These are phyloP conservation scores for Brenthis ino DNA, from an alignment of 2,888 invertebrate genomes.

Conservation along the genomic window DNA sequence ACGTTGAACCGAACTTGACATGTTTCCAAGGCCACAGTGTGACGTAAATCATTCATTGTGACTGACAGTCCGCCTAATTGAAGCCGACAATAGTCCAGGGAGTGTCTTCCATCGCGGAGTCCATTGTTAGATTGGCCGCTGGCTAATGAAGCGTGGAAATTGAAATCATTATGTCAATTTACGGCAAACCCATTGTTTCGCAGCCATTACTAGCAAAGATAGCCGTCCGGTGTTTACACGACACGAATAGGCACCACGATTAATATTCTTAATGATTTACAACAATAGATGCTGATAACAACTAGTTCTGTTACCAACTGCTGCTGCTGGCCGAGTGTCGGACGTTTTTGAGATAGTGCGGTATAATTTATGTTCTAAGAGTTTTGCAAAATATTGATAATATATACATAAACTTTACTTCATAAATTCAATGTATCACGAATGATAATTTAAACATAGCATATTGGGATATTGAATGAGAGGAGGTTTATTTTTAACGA, in stretches of 20 bases:
- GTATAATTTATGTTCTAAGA: background rate
- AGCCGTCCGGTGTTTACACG: constrained; percentile 16
- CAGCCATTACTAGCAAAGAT: constrained; percentile 26
- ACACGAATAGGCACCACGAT: constrained; percentile 12
- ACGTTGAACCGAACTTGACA: constrained; percentile 56
- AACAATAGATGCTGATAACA: constrained; percentile 29
- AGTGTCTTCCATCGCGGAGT: constrained; percentile 36
- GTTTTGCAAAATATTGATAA: background rate
- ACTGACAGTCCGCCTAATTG: constrained; percentile 52
- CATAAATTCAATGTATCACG: too few species aligned
- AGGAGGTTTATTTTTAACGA: too few species aligned
- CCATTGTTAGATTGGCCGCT: constrained; percentile 41
- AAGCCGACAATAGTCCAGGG: constrained; percentile 39
- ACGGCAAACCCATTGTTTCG: constrained; percentile 38
- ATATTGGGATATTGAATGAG: too few species aligned
- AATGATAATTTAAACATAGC: too few species aligned
- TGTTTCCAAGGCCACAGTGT: constrained; percentile 48
- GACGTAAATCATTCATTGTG: constrained; percentile 52
- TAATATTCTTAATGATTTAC: constrained; percentile 22
- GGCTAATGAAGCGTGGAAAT: constrained; percentile 49
- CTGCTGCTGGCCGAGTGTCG: background rate
- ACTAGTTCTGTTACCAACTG: background rate
- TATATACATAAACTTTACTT: too few species aligned
- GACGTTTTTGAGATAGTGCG: background rate
- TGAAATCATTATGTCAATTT: constrained; percentile 44